phyloP scores from a whole-genome alignment of 2,888 invertebrate species.

The Lissonota sp. region DNA sequence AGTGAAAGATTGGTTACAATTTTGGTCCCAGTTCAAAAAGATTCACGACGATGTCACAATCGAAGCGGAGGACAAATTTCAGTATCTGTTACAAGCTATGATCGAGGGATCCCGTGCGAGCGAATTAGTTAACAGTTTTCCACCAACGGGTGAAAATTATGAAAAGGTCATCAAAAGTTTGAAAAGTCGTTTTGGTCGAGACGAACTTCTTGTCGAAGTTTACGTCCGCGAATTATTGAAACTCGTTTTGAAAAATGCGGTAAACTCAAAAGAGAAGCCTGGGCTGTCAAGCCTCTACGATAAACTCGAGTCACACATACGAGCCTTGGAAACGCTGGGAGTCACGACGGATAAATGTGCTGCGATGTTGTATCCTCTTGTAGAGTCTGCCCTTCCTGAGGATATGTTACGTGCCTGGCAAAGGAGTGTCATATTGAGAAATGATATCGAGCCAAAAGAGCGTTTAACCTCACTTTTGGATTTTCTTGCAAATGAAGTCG shows the following conservation, averaged over 20 bases:
- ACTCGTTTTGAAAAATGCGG: constrained; percentile 69
- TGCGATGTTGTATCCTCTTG: constrained; percentile 66
- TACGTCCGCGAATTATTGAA: constrained; percentile 74
- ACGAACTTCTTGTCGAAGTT: constrained; percentile 73
- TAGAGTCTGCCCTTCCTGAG: constrained; percentile 70
- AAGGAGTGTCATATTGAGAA: constrained; percentile 23
- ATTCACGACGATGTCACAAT: constrained; percentile 63
- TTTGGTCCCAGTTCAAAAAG: too few species aligned
- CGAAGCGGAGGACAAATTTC: constrained; percentile 67
- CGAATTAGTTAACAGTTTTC: constrained; percentile 61
- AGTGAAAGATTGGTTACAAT: too few species aligned
- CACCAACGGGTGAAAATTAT: constrained; percentile 72
- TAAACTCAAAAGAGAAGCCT: constrained; percentile 52
- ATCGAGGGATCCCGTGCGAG: constrained; percentile 63
- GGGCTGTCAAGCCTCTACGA: constrained; percentile 69
- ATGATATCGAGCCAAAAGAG: constrained; percentile 8
- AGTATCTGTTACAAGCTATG: constrained; percentile 67
- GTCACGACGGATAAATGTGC: constrained; percentile 69
- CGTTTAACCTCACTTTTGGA: constrained; percentile 51
- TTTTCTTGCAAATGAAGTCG: constrained; percentile 50
- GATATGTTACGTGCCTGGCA: constrained; percentile 67
- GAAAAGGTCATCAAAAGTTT: constrained; percentile 68
- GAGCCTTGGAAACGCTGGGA: constrained; percentile 67
- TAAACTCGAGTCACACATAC: constrained; percentile 72
- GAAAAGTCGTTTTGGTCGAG: constrained; percentile 72